Conservation (phyloP, 2,888 invertebrate species). For the Entomobrya multifasciata region DNA sequence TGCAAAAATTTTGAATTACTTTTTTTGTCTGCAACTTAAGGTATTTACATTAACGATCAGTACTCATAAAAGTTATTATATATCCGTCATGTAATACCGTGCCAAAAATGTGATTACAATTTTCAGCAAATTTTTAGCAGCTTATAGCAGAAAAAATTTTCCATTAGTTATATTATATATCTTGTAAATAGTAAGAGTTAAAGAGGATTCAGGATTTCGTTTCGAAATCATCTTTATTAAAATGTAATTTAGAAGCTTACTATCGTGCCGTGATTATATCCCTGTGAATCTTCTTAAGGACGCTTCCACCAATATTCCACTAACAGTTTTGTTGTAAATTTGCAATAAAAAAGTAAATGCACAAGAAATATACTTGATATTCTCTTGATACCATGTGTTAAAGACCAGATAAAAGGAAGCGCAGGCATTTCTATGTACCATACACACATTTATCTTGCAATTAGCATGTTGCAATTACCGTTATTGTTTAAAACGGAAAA, state of each 20-base stretch:
- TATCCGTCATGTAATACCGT: slow-evolving; percentile 52
- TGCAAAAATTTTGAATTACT: not conserved
- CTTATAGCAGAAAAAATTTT: not conserved
- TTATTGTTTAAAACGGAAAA: slow-evolving; percentile 41
- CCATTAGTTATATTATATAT: not conserved
- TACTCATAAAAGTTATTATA: slow-evolving; percentile 11
- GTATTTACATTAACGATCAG: not conserved
- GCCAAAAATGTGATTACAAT: slow-evolving; percentile 24
- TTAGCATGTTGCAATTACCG: slow-evolving; percentile 2
- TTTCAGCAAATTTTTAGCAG: not conserved
- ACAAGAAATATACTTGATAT: too few species aligned
- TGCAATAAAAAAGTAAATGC: too few species aligned
- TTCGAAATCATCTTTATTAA: slow-evolving; percentile 20
- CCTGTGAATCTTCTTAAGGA: slow-evolving; percentile 52
- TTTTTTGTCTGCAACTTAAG: not conserved
- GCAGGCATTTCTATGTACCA: not conserved
- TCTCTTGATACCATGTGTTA: not conserved
- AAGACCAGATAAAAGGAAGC: too few species aligned
- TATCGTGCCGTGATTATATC: slow-evolving; percentile 11
- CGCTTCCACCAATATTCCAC: slow-evolving; percentile 13
- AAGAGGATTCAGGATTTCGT: not conserved
- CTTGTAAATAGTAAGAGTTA: too few species aligned
- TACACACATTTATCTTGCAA: not conserved
- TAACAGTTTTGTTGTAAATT: not conserved
- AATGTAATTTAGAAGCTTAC: not conserved